Evolutionary conservation across 2,888 invertebrate species (phyloP), one percentile per base, ranked within the genome.

Genomic region (Lucinisca nassula): DNA sequence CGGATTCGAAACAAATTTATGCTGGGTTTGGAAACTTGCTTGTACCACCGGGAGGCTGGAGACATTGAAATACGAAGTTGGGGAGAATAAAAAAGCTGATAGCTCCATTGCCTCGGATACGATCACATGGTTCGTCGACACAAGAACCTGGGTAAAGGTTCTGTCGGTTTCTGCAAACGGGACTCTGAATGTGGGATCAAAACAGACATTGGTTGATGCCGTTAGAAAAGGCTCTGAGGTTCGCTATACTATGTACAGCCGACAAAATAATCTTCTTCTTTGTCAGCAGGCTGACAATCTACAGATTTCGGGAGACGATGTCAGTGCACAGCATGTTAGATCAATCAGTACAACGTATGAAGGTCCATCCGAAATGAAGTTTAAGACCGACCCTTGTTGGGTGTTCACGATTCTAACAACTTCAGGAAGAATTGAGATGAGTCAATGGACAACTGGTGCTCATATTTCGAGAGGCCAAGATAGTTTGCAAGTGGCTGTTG

Each of bases 61-160:
- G 27, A 82, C 79, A 0, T 8, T 70, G 21, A 17, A 67, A 0
- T 51, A 78, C 51, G n/a, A 58, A 3, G 82, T 82, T 6, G 85
- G 85, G 0, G 67, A 17, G 4, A 37, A 51, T 35, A 75, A 21
- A 4, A 58, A 37, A 17, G 67, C 49, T 37, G 0, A 37, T 10
- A 74, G 61, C 0, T 12, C 35, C 12, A 67, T 3, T 2, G n/a
- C 8, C n/a, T n/a, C 27, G 8, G 21, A n/a, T 10, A 37, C 45
- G 17, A 35, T 82, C 3, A 4, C 74, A 27, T 85, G 85, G 85
- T 85, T 67, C 51, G 55, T 82, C 17, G 85, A 85, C 32, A 58
- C 17, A 8, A 61, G 61, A n/a, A n/a, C 8, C 8, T 70, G 70
- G 70, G 4, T 3, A 14, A 12, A 30, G 6, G 70, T 70, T 70